Evolutionary conservation across 2,113 vertebrate genomes (phyloP), one percentile per base, ranked within the genome.

Genomic region (Athene cunicularia): DNA sequence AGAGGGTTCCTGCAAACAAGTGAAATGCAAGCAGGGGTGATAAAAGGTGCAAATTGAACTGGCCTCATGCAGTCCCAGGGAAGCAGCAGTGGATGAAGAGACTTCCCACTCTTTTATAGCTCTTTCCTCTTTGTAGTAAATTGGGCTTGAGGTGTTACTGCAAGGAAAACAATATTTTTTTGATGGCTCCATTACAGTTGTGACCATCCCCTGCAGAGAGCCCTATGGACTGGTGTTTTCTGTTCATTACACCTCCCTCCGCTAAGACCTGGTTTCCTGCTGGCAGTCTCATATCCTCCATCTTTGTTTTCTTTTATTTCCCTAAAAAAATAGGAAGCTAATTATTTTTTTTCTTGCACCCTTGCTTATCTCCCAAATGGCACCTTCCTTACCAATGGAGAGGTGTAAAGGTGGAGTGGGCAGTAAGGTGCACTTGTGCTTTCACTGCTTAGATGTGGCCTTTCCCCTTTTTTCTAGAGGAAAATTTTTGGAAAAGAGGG

Each of bases 11-110:
- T 85, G 82, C 89, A 92, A 94, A 68, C 58, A 80, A 96, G 95
- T 81, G 89, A 94, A 93, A 89, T 1, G 5, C 79, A 74, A 64
- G 68, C 28, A 2, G 68, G 55, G 81, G 88, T 87, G 94, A 95
- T 92, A 97, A 97, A 97, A 97, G 96, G 94, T 97, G 95, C 75
- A 96, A 96, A 98, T 94, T 97, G 96, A 96, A 94, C 92, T 41
- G 94, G 93, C 94, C 94, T 95, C 87, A 88, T 95, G 94, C 45
- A 22, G 94, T 93, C 92, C 89, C 95, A 84, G 70, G 86, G 89
- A 96, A 96, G 79, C 92, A 95, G 79, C 76, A 88, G 62, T 76
- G 66, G 79, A 89, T 92, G 89, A 94, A 95, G 94, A 81, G 75
- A 62, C 75, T 94, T 93, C 83, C 64, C 58, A 41, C 28, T 81